These are phyloP conservation scores for Apotomis turbidana DNA, from an alignment of 2,888 invertebrate species.

Conservation along the genomic window DNA sequence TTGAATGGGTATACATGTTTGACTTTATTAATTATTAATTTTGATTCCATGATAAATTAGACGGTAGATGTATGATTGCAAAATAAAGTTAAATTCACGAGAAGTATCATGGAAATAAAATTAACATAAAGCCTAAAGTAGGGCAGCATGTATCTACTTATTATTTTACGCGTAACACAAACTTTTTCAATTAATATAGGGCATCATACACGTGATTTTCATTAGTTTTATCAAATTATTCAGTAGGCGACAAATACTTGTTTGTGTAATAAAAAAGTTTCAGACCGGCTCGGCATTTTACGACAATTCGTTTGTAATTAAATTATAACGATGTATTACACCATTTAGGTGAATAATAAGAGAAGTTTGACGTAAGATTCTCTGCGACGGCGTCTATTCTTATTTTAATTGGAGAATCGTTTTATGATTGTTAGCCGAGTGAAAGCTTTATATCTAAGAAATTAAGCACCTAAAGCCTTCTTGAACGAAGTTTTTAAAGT, in stretches of 20 bases:
- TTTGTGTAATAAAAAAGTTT: conserved; percentile 47
- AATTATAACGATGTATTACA: conserved; percentile 65
- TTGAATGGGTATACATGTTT: not conserved
- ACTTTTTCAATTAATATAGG: not conserved
- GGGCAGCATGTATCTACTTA: not conserved
- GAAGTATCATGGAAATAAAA: not conserved
- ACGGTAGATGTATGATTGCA: too few species aligned
- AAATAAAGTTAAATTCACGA: not conserved
- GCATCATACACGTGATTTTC: conserved; percentile 9
- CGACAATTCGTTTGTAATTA: conserved; percentile 52
- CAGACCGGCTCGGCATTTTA: conserved; percentile 53
- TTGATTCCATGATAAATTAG: too few species aligned
- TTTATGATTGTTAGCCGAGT: conserved; percentile 6
- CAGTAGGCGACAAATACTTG: conserved; percentile 27
- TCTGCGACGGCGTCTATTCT: conserved; percentile 43
- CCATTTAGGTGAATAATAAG: conserved; percentile 65
- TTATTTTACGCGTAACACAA: not conserved
- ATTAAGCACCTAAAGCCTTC: conserved; percentile 3
- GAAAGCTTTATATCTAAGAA: conserved; percentile 14
- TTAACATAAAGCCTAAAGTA: not conserved
- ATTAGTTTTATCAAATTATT: conserved; percentile 18
- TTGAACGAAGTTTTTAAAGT: not conserved
- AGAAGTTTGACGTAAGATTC: conserved; percentile 53
- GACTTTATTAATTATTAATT: not conserved
- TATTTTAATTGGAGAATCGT: conserved; percentile 25